Conservation (phyloP, 2,113 vertebrate species). For the Suricata suricatta region DNA sequence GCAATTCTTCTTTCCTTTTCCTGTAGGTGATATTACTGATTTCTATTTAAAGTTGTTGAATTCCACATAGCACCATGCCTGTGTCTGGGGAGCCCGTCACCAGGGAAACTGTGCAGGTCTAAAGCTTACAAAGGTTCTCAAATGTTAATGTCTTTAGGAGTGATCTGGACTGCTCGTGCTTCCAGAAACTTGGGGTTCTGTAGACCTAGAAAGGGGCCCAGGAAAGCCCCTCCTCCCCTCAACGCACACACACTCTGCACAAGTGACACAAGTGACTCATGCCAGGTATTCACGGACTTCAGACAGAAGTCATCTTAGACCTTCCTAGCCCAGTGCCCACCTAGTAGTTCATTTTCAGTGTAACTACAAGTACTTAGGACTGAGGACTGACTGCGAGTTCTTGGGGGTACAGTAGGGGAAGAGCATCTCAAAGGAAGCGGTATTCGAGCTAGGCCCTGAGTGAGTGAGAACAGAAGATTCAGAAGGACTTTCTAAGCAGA, state of each 20-base stretch:
- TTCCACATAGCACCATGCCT: background rate
- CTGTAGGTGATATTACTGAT: background rate
- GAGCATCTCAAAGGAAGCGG: background rate
- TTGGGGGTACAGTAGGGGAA: background rate
- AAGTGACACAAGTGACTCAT: background rate
- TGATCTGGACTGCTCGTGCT: background rate
- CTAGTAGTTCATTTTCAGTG: background rate
- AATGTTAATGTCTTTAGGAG: background rate
- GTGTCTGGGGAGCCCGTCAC: background rate
- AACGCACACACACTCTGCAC: background rate
- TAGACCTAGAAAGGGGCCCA: background rate
- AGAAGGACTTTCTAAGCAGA: background rate
- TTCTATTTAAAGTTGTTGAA: slow-evolving; percentile 29
- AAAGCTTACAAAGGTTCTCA: background rate
- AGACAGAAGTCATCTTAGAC: background rate
- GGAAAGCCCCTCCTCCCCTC: background rate
- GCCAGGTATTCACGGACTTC: background rate
- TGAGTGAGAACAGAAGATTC: background rate
- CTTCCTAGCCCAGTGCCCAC: background rate
- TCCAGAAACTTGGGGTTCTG: background rate
- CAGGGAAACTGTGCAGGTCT: background rate
- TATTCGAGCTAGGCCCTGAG: background rate
- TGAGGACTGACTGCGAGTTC: background rate
- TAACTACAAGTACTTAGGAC: background rate
- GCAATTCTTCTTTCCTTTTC: background rate